Evolutionary conservation across 2,113 vertebrate genomes (phyloP).

Genomic region (Erythrocebus patas): DNA sequence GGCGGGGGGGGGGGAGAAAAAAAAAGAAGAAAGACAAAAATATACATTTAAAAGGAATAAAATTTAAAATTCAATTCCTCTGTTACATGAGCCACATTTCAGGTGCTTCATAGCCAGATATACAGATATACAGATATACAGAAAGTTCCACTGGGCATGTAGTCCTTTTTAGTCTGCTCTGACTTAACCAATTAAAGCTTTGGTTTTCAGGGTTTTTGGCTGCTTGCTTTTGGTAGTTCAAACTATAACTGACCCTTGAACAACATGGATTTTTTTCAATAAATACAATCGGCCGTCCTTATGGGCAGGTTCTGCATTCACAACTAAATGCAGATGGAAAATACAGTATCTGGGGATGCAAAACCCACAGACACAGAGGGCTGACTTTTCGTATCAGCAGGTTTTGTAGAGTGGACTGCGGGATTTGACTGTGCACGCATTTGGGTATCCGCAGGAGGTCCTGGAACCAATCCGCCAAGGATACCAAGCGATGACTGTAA

Average conservation of each 20-base stretch:
- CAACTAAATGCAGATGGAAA: background rate
- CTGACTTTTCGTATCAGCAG: background rate
- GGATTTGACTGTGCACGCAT: background rate
- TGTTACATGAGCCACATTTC: background rate
- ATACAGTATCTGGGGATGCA: background rate
- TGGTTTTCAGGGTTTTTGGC: background rate
- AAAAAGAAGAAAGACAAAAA: background rate
- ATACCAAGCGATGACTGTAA: background rate
- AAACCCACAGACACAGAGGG: background rate
- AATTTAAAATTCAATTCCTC: background rate
- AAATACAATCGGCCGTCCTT: background rate
- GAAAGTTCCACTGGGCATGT: rapidly evolving
- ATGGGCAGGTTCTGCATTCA: background rate
- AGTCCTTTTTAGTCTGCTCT: background rate
- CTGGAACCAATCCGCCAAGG: background rate
- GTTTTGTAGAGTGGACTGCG: background rate
- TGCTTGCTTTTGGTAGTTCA: background rate
- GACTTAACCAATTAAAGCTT: too few relatives aligned
- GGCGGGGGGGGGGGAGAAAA: background rate
- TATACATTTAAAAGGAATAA: background rate
- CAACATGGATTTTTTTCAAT: background rate
- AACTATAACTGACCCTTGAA: background rate
- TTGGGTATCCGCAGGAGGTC: background rate
- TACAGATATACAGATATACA: rapidly evolving
- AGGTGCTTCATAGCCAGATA: background rate